phyloP scores from a whole-genome alignment of 2,797 vertebrate species.

The Protosalanx chinensis region DNA sequence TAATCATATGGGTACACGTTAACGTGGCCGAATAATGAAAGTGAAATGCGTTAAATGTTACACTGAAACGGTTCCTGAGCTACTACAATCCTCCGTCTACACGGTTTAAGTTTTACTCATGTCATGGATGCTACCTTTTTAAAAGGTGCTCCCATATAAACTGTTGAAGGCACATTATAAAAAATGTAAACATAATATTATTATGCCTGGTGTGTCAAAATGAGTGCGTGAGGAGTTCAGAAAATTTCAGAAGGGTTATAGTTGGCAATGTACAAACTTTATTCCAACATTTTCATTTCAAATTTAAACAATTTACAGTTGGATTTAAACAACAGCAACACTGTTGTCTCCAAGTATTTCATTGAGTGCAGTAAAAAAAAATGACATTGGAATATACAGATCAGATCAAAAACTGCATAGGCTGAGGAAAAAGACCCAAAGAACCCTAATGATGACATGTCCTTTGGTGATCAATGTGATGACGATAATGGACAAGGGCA shows the following conservation, averaged over 20 bases:
- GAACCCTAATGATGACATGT: slow-evolving; percentile 36
- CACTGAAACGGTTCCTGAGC: no score
- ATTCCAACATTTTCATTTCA: slow-evolving; percentile 62
- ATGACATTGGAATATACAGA: slow-evolving; percentile 51
- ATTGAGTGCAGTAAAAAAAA: slow-evolving; percentile 68
- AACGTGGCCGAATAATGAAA: no score
- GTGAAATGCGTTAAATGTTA: no score
- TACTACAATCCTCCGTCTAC: no score
- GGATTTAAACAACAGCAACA: slow-evolving; percentile 53
- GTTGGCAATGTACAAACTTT: slow-evolving; percentile 63
- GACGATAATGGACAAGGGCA: slow-evolving; percentile 17
- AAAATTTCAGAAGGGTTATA: slow-evolving; percentile 20
- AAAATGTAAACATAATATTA: no score
- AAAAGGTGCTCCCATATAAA: no score
- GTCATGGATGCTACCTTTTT: no score
- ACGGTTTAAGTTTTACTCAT: no score
- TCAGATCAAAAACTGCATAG: slow-evolving; percentile 67
- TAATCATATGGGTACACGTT: no score
- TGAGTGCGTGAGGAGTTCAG: not conserved
- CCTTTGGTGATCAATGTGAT: slow-evolving; percentile 37
- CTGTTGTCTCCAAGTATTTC: slow-evolving; percentile 38
- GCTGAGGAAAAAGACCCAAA: slow-evolving; percentile 44
- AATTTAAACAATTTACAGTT: slow-evolving; percentile 56
- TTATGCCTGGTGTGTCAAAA: no score
- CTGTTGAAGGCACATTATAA: no score